Percentiles rank a stretch among this genome's conserved stretches.
Conservation (phyloP, 2,888 invertebrate species). For the Chrysolina haemoptera region DNA sequence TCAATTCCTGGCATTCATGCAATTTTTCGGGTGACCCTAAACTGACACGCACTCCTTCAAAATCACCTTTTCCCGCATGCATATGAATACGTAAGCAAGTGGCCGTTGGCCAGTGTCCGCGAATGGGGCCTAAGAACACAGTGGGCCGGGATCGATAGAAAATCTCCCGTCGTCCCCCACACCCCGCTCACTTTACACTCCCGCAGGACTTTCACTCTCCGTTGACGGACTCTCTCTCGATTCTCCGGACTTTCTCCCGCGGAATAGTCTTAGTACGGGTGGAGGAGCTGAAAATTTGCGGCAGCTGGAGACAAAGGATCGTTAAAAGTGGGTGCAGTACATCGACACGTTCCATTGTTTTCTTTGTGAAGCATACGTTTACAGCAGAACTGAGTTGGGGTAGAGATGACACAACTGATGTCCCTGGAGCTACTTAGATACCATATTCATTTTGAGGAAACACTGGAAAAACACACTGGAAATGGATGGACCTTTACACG, state of each 20-base stretch:
- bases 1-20: slow-evolving; percentile 41
- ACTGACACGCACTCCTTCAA: slow-evolving; percentile 46
- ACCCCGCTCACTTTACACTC: slow-evolving; percentile 68
- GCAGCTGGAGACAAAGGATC: slow-evolving; percentile 5
- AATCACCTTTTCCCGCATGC: slow-evolving; percentile 53
- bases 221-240: slow-evolving; percentile 57
- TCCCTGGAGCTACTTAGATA: too few species aligned
- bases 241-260: slow-evolving; percentile 63
- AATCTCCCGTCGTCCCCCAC: slow-evolving; percentile 48
- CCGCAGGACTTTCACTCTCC: slow-evolving; percentile 70
- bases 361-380: neutral
- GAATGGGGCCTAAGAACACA: slow-evolving; percentile 62
- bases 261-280: slow-evolving; percentile 42
- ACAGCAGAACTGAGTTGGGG: too few species aligned
- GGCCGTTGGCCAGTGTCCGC: slow-evolving; percentile 67
- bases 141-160: slow-evolving; percentile 66
- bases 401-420: too few species aligned
- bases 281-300: slow-evolving; percentile 27
- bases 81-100: slow-evolving; percentile 69
- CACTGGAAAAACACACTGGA: too few species aligned
- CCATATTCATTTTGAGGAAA: too few species aligned
- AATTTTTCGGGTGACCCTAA: slow-evolving; percentile 47
- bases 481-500: too few species aligned
- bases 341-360: neutral
- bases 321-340: neutral